phyloP scores from a whole-genome alignment of 2,113 vertebrate genomes.

The Xiphophorus couchianus region DNA sequence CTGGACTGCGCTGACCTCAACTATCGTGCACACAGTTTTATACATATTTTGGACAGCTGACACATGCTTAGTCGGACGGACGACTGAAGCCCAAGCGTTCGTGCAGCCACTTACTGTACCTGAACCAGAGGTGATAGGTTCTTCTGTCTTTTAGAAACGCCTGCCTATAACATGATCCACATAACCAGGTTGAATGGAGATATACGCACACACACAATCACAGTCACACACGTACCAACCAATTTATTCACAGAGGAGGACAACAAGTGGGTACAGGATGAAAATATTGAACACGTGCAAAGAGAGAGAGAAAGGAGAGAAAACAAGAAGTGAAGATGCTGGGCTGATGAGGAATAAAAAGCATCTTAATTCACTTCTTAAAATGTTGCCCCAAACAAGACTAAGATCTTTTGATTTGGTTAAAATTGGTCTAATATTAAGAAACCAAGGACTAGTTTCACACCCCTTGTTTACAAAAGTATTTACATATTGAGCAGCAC shows the following conservation, averaged over 20 bases:
- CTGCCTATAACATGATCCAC: slow-evolving; percentile 81
- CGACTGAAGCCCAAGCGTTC: slow-evolving; percentile 67
- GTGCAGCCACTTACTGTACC: slow-evolving; percentile 80
- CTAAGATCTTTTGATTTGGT: slow-evolving; percentile 17
- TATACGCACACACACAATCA: slow-evolving; percentile 67
- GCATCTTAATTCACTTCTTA: slow-evolving; percentile 44
- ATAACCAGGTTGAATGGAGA: slow-evolving; percentile 71
- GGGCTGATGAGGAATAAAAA: slow-evolving; percentile 62
- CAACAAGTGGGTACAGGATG: slow-evolving; percentile 56
- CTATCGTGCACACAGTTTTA: slow-evolving; percentile 39
- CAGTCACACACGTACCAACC: slow-evolving; percentile 53
- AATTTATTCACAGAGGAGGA: slow-evolving; percentile 58
- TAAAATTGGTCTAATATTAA: slow-evolving; percentile 16
- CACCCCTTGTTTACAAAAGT: not conserved
- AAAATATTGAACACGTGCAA: slow-evolving; percentile 69
- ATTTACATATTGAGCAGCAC: slow-evolving; percentile 2
- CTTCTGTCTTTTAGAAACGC: slow-evolving; percentile 80
- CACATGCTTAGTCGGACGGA: slow-evolving; percentile 65
- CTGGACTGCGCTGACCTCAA: slow-evolving; percentile 2
- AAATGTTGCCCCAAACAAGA: slow-evolving; percentile 41
- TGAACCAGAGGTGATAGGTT: slow-evolving; percentile 82
- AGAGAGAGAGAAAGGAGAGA: slow-evolving; percentile 63
- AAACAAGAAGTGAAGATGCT: slow-evolving; percentile 68
- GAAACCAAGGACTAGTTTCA: slow-evolving; percentile 13
- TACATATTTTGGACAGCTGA: slow-evolving; percentile 47